Percentiles rank a stretch among this genome's conserved stretches.
Evolutionary conservation across 2,888 invertebrate genomes (phyloP).

Genomic region (Athetis lepigone): DNA sequence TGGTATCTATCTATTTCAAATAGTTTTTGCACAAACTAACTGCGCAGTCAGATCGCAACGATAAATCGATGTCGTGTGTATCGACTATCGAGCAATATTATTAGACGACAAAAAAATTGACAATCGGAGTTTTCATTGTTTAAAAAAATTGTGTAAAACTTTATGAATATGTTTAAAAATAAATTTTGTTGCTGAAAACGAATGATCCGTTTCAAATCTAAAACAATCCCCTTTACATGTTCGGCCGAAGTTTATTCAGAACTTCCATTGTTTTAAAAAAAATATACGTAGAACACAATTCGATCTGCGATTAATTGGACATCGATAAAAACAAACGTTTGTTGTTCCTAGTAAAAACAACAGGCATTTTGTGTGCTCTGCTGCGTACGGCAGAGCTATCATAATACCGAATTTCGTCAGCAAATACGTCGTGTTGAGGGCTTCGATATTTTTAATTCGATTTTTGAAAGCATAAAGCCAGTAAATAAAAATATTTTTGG

Average conservation of each 20-base stretch:
- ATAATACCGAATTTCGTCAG: conserved; percentile 29
- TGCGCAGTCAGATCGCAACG: too few relatives aligned
- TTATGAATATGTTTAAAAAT: too few relatives aligned
- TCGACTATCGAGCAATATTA: too few relatives aligned
- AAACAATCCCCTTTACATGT: conserved; percentile 2
- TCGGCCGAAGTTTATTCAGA: conserved; percentile 2
- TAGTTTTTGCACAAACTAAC: too few relatives aligned
- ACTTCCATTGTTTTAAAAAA: conserved; percentile 35
- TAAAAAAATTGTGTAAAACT: neutral
- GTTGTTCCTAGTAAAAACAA: conserved; percentile 42
- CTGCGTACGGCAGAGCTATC: conserved; percentile 3
- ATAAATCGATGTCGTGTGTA: too few relatives aligned
- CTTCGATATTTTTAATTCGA: conserved; percentile 39
- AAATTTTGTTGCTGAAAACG: neutral
- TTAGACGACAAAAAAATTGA: too few relatives aligned
- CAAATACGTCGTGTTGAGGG: conserved; percentile 31
- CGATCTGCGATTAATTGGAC: conserved; percentile 47
- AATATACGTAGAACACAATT: conserved; percentile 24
- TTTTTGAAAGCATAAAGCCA: conserved; percentile 38
- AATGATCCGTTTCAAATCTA: neutral
- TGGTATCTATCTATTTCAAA: too few relatives aligned
- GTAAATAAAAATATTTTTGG: conserved; percentile 31
- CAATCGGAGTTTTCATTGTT: neutral
- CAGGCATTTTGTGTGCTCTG: conserved; percentile 34
- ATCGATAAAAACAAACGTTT: conserved; percentile 48